Conservation (phyloP, 2,888 invertebrate species). For the Torymus tubicola region DNA sequence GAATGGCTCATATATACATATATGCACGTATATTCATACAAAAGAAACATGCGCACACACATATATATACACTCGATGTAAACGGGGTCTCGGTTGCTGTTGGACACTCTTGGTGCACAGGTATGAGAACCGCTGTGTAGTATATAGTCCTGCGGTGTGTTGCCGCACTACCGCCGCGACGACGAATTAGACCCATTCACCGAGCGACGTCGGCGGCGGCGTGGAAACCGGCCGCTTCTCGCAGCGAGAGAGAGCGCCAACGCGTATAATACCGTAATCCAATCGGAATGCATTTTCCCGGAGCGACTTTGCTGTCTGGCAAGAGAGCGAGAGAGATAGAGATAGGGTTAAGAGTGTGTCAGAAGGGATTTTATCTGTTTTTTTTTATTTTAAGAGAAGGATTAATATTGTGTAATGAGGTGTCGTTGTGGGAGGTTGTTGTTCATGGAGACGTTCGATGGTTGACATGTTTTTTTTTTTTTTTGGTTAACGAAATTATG, state of each 20-base stretch:
- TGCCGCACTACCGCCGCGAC: constrained; percentile 32
- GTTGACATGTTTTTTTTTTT: no score
- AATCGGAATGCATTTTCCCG: constrained; percentile 66
- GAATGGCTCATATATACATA: no score
- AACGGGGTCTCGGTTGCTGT: constrained; percentile 2
- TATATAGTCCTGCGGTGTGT: background rate
- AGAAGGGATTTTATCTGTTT: no score
- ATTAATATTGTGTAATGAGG: no score
- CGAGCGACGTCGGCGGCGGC: constrained; percentile 44
- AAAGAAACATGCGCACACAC: background rate
- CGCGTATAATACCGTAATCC: constrained; percentile 62
- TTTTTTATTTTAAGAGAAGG: no score
- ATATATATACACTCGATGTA: background rate
- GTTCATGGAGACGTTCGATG: no score
- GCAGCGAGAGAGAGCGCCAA: background rate
- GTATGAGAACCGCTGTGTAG: constrained; percentile 14
- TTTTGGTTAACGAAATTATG: no score
- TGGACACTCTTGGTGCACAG: background rate
- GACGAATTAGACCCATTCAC: constrained; percentile 65
- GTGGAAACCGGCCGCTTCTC: constrained; percentile 43
- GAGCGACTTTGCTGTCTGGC: background rate
- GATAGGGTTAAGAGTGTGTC: no score
- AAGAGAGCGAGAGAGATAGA: no score
- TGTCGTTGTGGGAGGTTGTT: no score
- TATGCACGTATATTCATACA: no score